Base-by-base conservation (phyloP, 2,113 vertebrate genomes). In the Gavia stellata region DNA sequence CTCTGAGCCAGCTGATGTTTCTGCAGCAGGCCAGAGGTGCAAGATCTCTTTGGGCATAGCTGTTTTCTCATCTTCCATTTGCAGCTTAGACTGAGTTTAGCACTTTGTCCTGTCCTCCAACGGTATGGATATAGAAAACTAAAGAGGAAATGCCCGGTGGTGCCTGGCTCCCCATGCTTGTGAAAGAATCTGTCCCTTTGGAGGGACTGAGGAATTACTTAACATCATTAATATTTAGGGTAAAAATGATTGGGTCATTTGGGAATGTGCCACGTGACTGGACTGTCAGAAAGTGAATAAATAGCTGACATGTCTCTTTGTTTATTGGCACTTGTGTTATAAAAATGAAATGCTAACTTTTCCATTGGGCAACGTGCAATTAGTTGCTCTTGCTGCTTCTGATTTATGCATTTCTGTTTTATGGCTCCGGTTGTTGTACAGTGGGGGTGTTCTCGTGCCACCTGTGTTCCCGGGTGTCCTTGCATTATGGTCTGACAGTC, bases 301-400 rank as follows among this genome's bases (percentile, higher is more conserved):
- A 81, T 34, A 91, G 56, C 91, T 86, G 73, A 77, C n/a, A 40
- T 26, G 17, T 82, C 68, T 73, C 68, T 91, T 61, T 71, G 34
- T 45, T 83, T 90, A 47, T 79, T 91, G 78, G n/a, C 77, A 79
- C 70, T 90, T 42, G n/a, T 19, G 17, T 84, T 94, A 42, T 67
- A 87, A 94, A 86, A 67, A 74, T 34, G 66, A 92, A 70, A 90
- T 91, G 83, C 49, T 96, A 77, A 84, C 70, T 74, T 81, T 95
- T 77, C 63, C 77, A 29, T 40, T 71, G 83, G 95, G 94, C 81
- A 81, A 63, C 40, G 1, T 53, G 88, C 68, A 88, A 18, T 88
- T 75, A 92, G 55, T 63, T 90, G 24, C 45, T 93, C 58, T 71
- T 18, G 34, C 74, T 78, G 90, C 55, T 74, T 17, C 71, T 81